phyloP scores from a whole-genome alignment of 2,888 invertebrate genomes.

The Camptogramma bilineatum region DNA sequence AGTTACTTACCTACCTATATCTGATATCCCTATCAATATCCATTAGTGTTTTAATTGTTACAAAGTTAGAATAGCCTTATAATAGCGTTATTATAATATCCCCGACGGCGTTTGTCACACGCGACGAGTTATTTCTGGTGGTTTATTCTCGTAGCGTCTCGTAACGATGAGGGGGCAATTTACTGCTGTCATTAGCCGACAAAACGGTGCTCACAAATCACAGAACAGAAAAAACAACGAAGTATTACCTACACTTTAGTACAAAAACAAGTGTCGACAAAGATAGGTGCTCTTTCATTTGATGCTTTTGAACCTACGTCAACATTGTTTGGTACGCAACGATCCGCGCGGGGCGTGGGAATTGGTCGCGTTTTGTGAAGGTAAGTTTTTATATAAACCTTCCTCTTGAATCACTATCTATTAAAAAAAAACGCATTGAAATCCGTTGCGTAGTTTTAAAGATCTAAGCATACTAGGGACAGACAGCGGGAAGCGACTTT shows the following conservation, averaged over 20 bases:
- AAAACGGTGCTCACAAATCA: slow-evolving; percentile 48
- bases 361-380: no score
- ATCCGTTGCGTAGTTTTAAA: no score
- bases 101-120: slow-evolving; percentile 44
- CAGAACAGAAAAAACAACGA: neutral
- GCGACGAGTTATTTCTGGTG: slow-evolving; percentile 60
- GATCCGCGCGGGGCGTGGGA: no score
- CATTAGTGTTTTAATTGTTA: slow-evolving; percentile 10
- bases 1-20: neutral
- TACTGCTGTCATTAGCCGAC: slow-evolving; percentile 64
- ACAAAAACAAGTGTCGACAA: neutral
- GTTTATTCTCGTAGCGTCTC: slow-evolving; percentile 60
- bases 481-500: no score
- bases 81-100: slow-evolving; percentile 17
- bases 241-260: neutral
- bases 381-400: no score
- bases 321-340: no score
- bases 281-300: no score
- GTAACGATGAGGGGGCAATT: slow-evolving; percentile 66
- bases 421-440: no score
- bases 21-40: neutral
- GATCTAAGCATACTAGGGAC: no score
- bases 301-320: no score
- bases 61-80: slow-evolving; percentile 1
- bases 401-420: no score